These are phyloP conservation scores for Hepsetus odoe DNA, from an alignment of 2,113 vertebrate species.

Conservation along the genomic window DNA sequence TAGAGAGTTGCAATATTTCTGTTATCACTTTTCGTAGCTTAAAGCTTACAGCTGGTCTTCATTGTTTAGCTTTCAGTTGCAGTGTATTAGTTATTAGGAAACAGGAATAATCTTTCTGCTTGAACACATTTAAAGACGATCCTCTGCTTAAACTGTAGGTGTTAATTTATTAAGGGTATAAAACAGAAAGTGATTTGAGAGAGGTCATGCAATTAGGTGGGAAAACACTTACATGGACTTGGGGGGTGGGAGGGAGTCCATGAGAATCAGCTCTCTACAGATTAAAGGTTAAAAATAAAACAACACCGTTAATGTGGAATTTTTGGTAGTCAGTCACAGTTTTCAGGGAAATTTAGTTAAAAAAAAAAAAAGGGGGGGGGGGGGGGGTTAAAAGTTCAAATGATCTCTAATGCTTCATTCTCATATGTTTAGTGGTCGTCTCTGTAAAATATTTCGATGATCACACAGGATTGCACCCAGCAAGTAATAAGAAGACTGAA, in stretches of 20 bases:
- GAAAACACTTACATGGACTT: conserved; percentile 83
- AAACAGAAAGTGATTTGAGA: neutral
- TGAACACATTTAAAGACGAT: conserved; percentile 1
- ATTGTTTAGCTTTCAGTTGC: neutral
- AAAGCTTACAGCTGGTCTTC: neutral
- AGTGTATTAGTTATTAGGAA: neutral
- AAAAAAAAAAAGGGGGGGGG: neutral
- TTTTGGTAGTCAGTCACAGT: conserved; percentile 17
- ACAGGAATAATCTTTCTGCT: neutral
- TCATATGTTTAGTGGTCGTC: too few relatives aligned
- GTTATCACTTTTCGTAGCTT: too few relatives aligned
- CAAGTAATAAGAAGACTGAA: too few relatives aligned
- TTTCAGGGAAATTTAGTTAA: conserved; percentile 26
- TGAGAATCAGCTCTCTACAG: conserved; percentile 81
- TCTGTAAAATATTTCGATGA: too few relatives aligned
- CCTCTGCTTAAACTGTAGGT: neutral
- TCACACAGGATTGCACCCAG: too few relatives aligned
- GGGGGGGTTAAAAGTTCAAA: neutral
- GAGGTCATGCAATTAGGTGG: conserved; percentile 57
- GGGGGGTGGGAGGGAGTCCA: conserved; percentile 86
- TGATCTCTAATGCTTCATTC: neutral
- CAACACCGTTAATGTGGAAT: conserved; percentile 54
- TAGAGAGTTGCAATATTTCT: too few relatives aligned
- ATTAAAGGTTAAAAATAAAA: conserved; percentile 48
- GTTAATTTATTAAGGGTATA: neutral